These are phyloP conservation scores for Donacobius atricapilla DNA, from an alignment of 2,113 vertebrate genomes.

Conservation along the genomic window DNA sequence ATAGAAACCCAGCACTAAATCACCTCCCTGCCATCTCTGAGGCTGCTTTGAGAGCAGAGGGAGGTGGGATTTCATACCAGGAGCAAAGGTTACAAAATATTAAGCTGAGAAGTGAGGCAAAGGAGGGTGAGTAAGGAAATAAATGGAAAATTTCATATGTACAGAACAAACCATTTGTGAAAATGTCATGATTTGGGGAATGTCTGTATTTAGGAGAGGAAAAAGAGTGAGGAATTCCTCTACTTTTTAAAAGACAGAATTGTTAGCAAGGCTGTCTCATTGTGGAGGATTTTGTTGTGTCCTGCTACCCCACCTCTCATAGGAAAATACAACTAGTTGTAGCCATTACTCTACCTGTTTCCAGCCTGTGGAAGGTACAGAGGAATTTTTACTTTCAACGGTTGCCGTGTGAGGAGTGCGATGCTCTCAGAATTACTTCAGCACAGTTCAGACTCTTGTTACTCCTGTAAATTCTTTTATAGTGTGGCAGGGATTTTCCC, in stretches of 20 bases:
- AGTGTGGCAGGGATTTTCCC: not conserved
- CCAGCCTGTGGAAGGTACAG: not conserved
- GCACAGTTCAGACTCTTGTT: not conserved
- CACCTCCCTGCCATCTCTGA: not conserved
- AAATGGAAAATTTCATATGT: not conserved
- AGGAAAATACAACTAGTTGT: not conserved
- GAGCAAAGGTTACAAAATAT: not conserved
- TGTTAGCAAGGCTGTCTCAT: not conserved
- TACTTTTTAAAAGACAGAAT: not conserved
- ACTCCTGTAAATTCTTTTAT: not conserved
- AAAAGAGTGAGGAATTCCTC: not conserved
- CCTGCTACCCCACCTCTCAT: not conserved
- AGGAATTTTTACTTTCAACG: not conserved
- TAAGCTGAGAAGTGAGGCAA: not conserved
- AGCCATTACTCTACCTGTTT: not conserved
- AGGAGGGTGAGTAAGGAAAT: not conserved
- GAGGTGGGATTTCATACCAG: not conserved
- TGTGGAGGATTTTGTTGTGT: not conserved
- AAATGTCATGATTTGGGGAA: not conserved
- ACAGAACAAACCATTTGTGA: not conserved
- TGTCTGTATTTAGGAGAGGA: not conserved
- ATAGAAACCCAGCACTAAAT: conserved; percentile 60
- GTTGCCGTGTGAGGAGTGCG: accelerated
- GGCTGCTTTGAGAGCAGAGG: not conserved
- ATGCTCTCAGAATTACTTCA: not conserved